Percentiles rank a stretch among this genome's conserved stretches.
Conservation (phyloP, 2,113 vertebrate genomes). For the mouse (Mus musculus) region DNA sequence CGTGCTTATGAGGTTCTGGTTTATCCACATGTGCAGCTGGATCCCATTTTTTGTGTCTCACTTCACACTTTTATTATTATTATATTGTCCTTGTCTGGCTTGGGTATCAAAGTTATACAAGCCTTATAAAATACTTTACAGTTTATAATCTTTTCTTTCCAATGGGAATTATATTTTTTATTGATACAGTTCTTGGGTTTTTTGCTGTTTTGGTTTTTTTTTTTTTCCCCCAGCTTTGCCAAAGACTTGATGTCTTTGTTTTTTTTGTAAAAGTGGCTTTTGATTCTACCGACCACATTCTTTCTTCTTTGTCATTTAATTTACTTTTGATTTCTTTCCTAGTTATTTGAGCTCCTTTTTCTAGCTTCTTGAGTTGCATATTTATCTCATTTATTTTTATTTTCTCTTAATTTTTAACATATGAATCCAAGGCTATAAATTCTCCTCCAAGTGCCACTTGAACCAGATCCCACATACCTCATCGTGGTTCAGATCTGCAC, state of each 20-base stretch:
- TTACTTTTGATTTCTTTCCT: conserved; percentile 28
- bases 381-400: conserved; percentile 57
- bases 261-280: conserved; percentile 31
- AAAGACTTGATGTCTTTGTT: conserved; percentile 25
- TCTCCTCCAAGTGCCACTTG: background rate
- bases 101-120: background rate
- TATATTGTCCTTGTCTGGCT: background rate
- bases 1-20: background rate
- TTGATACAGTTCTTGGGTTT: background rate
- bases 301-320: conserved; percentile 34
- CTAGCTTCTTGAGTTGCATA: conserved; percentile 19
- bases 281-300: background rate
- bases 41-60: background rate
- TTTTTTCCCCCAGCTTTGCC: background rate
- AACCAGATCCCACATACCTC: background rate
- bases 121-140: background rate
- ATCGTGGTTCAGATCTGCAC: background rate
- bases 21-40: background rate
- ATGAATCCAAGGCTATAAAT: conserved; percentile 28
- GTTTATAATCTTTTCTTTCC: background rate
- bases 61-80: conserved; percentile 1
- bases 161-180: background rate
- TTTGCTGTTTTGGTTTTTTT: background rate
- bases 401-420: conserved; percentile 61
- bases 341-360: conserved; percentile 46